Evolutionary conservation across 2,888 invertebrate species (phyloP), one percentile per base, ranked within the genome.

Genomic region (Sceliomorpha sp.): DNA sequence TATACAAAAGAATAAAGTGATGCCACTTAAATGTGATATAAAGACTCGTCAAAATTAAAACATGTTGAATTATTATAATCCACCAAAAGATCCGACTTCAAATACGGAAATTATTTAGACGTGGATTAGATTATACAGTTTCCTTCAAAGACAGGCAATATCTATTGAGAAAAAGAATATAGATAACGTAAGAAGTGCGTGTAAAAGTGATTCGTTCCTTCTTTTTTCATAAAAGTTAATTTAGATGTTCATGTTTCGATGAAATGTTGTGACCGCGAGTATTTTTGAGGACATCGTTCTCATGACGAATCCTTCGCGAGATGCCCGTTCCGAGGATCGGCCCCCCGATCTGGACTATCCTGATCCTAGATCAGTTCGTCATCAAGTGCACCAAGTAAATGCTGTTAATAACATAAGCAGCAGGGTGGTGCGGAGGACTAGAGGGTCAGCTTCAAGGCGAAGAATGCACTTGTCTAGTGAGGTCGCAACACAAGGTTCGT

Each of bases 391-490:
- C 39, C 77, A 78, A 40, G 63, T 73, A 32, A 69, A 72, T 6
- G 59, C 44, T 10, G 24, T 14, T 20, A 55, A 17, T 36, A 51
- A 27, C 20, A 45, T 44, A 9, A 40, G 44, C 26, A 48, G 62
- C 45, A 40, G 59, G 37, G 67, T 53, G 32, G 72, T 83, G 20
- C 69, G 85, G 29, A 79, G 85, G 55, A 79, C 81, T n/a, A 77
- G 85, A 60, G 78, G 74, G 32, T 80, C 82, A 55, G 84, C 84
- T 36, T 80, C 79, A 56, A 81, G 83, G 15, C 63, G 75, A 12
- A 90, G 88, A 89, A 95, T 95, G 95, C 95, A 95, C 91, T 89
- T 95, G 89, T 92, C 94, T 79, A 93, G 93, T 89, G 95, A 95
- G 91, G 93, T 94, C 86, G 92, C 92, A 86, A 93, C 94, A 50